phyloP scores from a whole-genome alignment of 2,888 invertebrate genomes.

The Schrankia costaestrigalis region DNA sequence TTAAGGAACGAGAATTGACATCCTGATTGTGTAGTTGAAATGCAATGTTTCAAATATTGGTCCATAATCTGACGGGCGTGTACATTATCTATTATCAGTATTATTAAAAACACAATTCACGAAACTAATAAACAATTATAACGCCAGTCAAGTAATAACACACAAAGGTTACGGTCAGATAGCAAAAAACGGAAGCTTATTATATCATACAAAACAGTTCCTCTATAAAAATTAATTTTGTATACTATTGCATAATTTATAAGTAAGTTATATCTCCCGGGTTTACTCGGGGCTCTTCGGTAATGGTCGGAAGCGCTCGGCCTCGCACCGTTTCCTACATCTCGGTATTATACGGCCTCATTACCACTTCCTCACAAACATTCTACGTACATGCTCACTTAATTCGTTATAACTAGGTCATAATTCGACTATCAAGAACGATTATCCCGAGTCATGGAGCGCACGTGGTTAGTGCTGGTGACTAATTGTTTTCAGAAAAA shows the following conservation, averaged over 20 bases:
- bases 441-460: constrained; percentile 17
- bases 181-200: constrained; percentile 24
- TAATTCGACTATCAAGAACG: constrained; percentile 31
- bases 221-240: constrained; percentile 27
- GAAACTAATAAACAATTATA: too few species aligned
- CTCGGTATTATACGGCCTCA: constrained; percentile 46
- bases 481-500: too few species aligned
- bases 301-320: constrained; percentile 38
- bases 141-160: too few species aligned
- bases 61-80: too few species aligned
- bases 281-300: constrained; percentile 27
- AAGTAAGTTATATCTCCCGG: constrained; percentile 7
- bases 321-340: constrained; percentile 58
- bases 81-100: too few species aligned
- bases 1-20: too few species aligned
- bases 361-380: constrained; percentile 52
- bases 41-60: too few species aligned
- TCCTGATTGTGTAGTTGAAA: too few species aligned
- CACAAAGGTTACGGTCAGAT: constrained; percentile 29
- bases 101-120: too few species aligned
- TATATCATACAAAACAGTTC: constrained; percentile 29
- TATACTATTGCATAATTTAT: constrained; percentile 22
- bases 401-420: constrained; percentile 38
- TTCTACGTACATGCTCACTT: constrained; percentile 23
- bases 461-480: too few species aligned